A percentile compares a stretch with the other conserved stretches of the same genome.
phyloP scores from a whole-genome alignment of 2,888 invertebrate genomes.

The Drosophila macrothrix region DNA sequence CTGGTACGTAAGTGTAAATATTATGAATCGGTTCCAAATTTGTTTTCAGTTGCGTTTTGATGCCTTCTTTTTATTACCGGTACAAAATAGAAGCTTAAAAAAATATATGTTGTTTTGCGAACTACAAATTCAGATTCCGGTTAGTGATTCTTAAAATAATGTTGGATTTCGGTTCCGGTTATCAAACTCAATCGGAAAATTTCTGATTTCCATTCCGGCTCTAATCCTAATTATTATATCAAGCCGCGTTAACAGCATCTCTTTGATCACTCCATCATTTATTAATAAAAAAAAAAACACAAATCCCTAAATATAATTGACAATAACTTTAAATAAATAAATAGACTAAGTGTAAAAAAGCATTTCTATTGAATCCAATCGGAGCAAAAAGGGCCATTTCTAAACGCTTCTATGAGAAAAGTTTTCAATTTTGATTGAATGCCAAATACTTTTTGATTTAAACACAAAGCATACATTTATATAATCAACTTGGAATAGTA shows the following conservation, averaged over 20 bases:
- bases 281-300: not conserved
- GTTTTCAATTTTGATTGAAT: not conserved
- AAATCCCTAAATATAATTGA: not conserved
- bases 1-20: not conserved
- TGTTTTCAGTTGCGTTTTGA: not conserved
- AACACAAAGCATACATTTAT: not conserved
- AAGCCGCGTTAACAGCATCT: not conserved
- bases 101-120: not conserved
- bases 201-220: not conserved
- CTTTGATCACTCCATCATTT: no score
- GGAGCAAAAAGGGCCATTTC: not conserved
- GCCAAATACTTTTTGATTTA: not conserved
- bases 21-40: not conserved
- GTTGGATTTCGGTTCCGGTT: not conserved
- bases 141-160: not conserved
- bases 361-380: not conserved
- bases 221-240: not conserved
- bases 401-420: not conserved
- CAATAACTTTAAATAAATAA: not conserved
- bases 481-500: not conserved
- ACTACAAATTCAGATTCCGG: not conserved
- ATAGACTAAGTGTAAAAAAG: not conserved
- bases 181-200: not conserved
- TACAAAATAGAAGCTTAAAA: not conserved
- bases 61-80: not conserved